Base-by-base conservation (phyloP, 2,113 vertebrate species). In the Dolichallabes microphthalmus region DNA sequence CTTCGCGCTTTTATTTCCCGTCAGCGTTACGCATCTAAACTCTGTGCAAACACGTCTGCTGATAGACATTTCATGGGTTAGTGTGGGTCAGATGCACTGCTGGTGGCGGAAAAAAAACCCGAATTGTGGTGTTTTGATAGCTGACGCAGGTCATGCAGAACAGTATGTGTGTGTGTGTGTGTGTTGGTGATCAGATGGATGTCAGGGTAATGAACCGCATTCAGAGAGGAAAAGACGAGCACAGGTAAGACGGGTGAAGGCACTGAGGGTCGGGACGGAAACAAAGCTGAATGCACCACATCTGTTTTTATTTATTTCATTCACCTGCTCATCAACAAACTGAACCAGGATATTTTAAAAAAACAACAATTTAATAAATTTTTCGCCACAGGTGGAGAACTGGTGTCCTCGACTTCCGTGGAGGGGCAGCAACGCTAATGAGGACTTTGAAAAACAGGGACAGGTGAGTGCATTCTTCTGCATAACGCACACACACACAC, bases 321-420 rank as follows among this genome's bases (percentile, higher is more conserved):
- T 12, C 71, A 15, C 39, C 50, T 80, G 77, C 45, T 32, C 5
- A 17, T 81, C 68, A 61, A 64, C 17, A 1, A 35, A 45, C 53
- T 19, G 19, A 35, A 13, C 27, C 20, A 19, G 20, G 39, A 30
- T n/a, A 9, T 45, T 39, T 6, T 27, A 25, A 53, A 14, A 66
- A 4, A 76, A 25, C 32, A 11, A 52, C 17, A 13, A 27, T 75
- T 74, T 27, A 10, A 4, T 9, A 7, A 17, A 32, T 27, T 39
- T 15, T 8, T 80, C 55, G 15, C 6, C n/a, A 25, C 63, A 99
- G 98, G 98, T 99, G 95, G 98, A 99, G 95, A 99, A 99, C 90
- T 99, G 98, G 98, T 99, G 98, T 94, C 98, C 98, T 90, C 97
- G 95, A 86, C 96, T 99, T 88, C 96, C 95, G 82, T 99, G 98